phyloP scores from a whole-genome alignment of 2,888 invertebrate species.

The Calliscelio sp. region DNA sequence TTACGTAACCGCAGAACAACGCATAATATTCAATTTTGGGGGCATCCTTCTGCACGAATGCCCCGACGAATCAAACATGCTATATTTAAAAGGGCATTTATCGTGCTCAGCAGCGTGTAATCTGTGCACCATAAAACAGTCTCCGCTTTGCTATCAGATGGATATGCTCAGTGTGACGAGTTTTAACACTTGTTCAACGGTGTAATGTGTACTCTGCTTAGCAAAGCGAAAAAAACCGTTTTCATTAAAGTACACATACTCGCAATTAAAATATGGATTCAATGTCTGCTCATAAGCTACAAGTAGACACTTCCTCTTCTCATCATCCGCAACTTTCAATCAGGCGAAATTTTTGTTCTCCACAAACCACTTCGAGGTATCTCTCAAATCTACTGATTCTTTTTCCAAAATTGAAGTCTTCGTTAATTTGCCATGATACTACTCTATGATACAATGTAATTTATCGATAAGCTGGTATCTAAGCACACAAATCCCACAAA shows the following conservation, averaged over 20 bases:
- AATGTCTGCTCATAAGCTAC: not conserved
- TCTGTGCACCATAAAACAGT: slow-evolving; percentile 71
- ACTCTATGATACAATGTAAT: not conserved
- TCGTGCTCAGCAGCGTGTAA: slow-evolving; percentile 70
- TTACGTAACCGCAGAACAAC: slow-evolving; percentile 40
- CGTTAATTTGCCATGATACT: no score
- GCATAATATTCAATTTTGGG: slow-evolving; percentile 62
- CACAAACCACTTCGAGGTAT: no score
- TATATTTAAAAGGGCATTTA: slow-evolving; percentile 70
- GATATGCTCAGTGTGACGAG: slow-evolving; percentile 69
- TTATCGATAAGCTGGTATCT: not conserved
- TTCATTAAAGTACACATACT: slow-evolving; percentile 64
- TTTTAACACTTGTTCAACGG: slow-evolving; percentile 71
- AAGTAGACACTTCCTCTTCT: no score
- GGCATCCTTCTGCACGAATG: slow-evolving; percentile 68
- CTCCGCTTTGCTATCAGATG: slow-evolving; percentile 69
- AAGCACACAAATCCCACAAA: not conserved
- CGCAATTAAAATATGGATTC: slow-evolving; percentile 33
- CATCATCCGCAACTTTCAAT: no score
- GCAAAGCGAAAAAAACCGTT: slow-evolving; percentile 62
- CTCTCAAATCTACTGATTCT: no score
- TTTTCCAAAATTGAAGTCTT: no score
- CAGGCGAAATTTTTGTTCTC: no score
- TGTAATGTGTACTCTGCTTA: slow-evolving; percentile 60
- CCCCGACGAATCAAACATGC: slow-evolving; percentile 64